A percentile compares a stretch with the other conserved stretches of the same genome.
Conservation (phyloP, 2,888 invertebrate genomes). For the Himalopsyche kuldschensis region DNA sequence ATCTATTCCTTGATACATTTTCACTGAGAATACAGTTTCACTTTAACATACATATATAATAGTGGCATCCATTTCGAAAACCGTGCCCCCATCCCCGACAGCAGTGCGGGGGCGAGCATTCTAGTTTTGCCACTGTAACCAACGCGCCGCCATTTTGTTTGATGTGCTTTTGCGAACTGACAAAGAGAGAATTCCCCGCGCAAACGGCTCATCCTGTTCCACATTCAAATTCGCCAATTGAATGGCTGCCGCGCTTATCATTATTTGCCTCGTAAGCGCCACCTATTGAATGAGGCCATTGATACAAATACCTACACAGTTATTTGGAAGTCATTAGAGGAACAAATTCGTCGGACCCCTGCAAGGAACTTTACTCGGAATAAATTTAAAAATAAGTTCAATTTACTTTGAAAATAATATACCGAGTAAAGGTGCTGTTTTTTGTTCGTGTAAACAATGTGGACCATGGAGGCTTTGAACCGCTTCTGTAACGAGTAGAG, state of each 20-base stretch:
- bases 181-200: constrained; percentile 12
- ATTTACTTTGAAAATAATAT: neutral
- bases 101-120: neutral
- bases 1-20: too few relatives aligned
- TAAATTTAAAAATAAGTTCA: neutral
- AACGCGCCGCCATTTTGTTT: constrained; percentile 27
- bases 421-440: too few relatives aligned
- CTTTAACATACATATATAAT: too few relatives aligned
- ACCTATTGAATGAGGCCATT: neutral
- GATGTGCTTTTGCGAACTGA: neutral
- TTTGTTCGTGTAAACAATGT: too few relatives aligned
- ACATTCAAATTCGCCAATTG: constrained; percentile 3
- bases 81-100: too few relatives aligned
- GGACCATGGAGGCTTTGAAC: too few relatives aligned
- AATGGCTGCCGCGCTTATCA: constrained; percentile 7
- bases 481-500: too few relatives aligned
- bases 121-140: neutral
- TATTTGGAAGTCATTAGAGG: constrained; percentile 12
- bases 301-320: constrained; percentile 4
- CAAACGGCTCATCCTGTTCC: constrained; percentile 9
- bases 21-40: too few relatives aligned
- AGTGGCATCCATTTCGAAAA: too few relatives aligned
- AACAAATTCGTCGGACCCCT: neutral
- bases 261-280: constrained; percentile 10
- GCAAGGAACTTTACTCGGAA: neutral